Evolutionary conservation across 2,888 invertebrate genomes (phyloP).

Genomic region (Diplolepis rosae): DNA sequence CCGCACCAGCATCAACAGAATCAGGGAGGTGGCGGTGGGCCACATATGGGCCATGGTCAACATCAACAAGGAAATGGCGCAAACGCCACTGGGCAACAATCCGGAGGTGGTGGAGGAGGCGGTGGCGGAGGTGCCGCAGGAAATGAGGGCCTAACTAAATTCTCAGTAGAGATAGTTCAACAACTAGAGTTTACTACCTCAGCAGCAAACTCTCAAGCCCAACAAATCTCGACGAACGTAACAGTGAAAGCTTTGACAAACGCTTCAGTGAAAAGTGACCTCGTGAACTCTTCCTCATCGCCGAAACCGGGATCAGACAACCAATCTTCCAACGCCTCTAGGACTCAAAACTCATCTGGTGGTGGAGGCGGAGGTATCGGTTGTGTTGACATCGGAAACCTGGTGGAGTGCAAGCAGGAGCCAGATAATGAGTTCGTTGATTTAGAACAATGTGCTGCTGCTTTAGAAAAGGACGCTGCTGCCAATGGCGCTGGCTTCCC

Average conservation of each 20-base stretch:
- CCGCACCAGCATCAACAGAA: slow-evolving; percentile 72
- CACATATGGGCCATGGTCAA: slow-evolving; percentile 60
- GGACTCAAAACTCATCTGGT: slow-evolving; percentile 61
- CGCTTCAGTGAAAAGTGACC: slow-evolving; percentile 79
- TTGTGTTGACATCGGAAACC: slow-evolving; percentile 77
- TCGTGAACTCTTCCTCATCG: slow-evolving; percentile 72
- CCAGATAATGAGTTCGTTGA: slow-evolving; percentile 92
- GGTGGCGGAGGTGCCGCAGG: slow-evolving; percentile 68
- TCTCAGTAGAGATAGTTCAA: slow-evolving; percentile 94
- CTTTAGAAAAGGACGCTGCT: slow-evolving; percentile 88
- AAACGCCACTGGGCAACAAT: slow-evolving; percentile 55
- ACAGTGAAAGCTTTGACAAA: slow-evolving; percentile 89
- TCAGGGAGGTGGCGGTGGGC: slow-evolving; percentile 60
- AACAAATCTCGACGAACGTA: slow-evolving; percentile 93
- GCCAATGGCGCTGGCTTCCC: slow-evolving; percentile 84
- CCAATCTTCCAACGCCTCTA: slow-evolving; percentile 63
- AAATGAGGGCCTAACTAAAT: slow-evolving; percentile 78
- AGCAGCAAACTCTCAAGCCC: slow-evolving; percentile 89
- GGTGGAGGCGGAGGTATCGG: slow-evolving; percentile 61
- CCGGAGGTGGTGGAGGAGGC: slow-evolving; percentile 53
- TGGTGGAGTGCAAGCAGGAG: slow-evolving; percentile 89
- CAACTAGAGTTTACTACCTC: slow-evolving; percentile 92
- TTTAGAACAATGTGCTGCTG: slow-evolving; percentile 87
- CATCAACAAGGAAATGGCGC: slow-evolving; percentile 61
- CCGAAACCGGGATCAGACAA: slow-evolving; percentile 75